A percentile compares a stretch with the other conserved stretches of the same genome.
Evolutionary conservation across 2,113 vertebrate genomes (phyloP).

Genomic region (Hippocampus mohnikei): DNA sequence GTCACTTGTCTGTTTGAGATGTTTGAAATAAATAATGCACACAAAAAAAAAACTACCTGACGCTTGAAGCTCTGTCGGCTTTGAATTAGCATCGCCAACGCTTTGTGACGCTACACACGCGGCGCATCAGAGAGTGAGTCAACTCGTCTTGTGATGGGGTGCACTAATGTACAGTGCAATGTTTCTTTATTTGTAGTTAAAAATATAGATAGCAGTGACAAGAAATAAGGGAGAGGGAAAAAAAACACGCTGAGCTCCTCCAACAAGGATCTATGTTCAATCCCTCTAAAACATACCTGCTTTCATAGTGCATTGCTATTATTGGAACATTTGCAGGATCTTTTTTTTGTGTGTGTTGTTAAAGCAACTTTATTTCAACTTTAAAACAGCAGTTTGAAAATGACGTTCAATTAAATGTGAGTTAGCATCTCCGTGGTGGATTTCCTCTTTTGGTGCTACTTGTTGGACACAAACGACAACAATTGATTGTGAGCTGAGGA

Average conservation of each 20-base stretch:
- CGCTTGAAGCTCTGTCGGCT: not conserved
- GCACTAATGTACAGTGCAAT: slow-evolving; percentile 49
- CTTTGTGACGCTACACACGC: slow-evolving; percentile 18
- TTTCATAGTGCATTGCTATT: slow-evolving; percentile 16
- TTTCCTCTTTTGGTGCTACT: not conserved
- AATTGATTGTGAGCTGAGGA: not conserved
- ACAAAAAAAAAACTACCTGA: not conserved
- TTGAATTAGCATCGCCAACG: slow-evolving; percentile 19
- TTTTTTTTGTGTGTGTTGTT: not conserved
- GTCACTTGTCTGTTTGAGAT: slow-evolving; percentile 4
- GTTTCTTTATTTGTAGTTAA: slow-evolving; percentile 57
- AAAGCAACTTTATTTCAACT: not conserved
- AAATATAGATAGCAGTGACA: slow-evolving; percentile 46
- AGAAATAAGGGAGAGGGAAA: slow-evolving; percentile 2
- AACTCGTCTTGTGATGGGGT: slow-evolving; percentile 37
- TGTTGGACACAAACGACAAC: not conserved
- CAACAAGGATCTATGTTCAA: slow-evolving; percentile 20
- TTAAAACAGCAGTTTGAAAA: not conserved
- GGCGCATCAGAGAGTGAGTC: slow-evolving; percentile 27
- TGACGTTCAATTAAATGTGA: not conserved
- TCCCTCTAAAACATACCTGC: not conserved
- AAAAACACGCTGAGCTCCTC: slow-evolving; percentile 12
- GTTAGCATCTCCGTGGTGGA: not conserved
- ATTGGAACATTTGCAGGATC: slow-evolving; percentile 38
- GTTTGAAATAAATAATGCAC: not conserved